Base-by-base conservation (phyloP, 2,888 invertebrate genomes). In the Cryptocephalus moraei region DNA sequence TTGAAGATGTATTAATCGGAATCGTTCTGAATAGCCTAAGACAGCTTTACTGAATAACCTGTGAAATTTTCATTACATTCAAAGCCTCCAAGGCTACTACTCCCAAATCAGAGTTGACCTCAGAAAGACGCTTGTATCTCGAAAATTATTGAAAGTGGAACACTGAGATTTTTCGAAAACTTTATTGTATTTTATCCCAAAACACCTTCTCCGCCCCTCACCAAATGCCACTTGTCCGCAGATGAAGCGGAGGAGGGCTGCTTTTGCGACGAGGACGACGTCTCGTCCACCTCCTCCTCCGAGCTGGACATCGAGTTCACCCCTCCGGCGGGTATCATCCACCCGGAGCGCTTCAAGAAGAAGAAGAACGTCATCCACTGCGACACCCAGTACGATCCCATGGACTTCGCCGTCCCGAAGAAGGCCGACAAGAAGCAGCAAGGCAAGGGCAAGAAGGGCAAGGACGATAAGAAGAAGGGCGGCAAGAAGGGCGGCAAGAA, bases 261-360 rank as follows among this genome's bases (percentile, higher is more conserved):
- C 43, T 56, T 54, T 43, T 57, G 56, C 33, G 55, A 55, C 33
- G 54, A 49, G 1, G 55, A 55, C 12, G 44, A 56, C 49, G 39
- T 41, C 1, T 47, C 51, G 4, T 55, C 57, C 1, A 75, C 76
- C 0, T 76, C 76, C 45, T 81, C 82, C 50, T 79, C 78, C 1
- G 82, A 83, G 47, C 75, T 82, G 67, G 82, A 84, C 57, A 81
- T 84, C 38, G 83, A 82, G 49, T 83, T 84, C 45, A 84, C 83
- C 0, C 82, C 84, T 1, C 84, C 84, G 0, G 82, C 81, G 39
- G 84, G 81, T 1, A 73, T 83, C 36, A 80, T 83, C 44, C 79
- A 78, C 54, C 73, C 81, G 1, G 73, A 78, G 47, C 71, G 76
- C 1, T 72, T 78, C 9, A 62, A 62, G 47, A 65, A 61, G 47